phyloP scores from a whole-genome alignment of 2,797 vertebrate genomes.

The Amblyopsis hoosieri region DNA sequence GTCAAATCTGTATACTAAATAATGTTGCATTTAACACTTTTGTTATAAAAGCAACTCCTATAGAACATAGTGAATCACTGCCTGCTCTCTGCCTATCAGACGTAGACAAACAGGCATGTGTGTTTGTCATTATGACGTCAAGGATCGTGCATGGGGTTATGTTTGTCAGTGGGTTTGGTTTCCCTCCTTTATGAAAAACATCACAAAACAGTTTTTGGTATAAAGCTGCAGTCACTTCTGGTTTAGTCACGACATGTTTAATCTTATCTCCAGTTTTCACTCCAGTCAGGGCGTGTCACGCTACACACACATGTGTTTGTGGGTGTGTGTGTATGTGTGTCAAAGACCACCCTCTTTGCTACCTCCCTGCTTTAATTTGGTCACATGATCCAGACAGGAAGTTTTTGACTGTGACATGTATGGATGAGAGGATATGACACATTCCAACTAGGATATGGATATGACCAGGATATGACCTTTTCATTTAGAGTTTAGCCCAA shows the following conservation, averaged over 20 bases:
- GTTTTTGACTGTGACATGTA: slow-evolving; percentile 31
- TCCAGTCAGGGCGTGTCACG: slow-evolving; percentile 31
- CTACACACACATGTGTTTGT: background rate
- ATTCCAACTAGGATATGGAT: no score
- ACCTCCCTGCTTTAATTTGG: slow-evolving; percentile 17
- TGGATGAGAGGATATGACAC: slow-evolving; percentile 17
- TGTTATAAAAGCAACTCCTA: no score
- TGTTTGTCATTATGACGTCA: slow-evolving; percentile 35
- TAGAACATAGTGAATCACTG: background rate
- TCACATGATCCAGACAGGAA: slow-evolving; percentile 42
- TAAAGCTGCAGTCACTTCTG: slow-evolving; percentile 9
- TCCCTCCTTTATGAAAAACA: slow-evolving; percentile 63
- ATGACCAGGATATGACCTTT: no score
- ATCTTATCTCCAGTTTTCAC: slow-evolving; percentile 51
- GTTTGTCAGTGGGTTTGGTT: slow-evolving; percentile 72
- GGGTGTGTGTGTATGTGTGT: slow-evolving; percentile 13
- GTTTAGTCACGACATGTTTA: slow-evolving; percentile 13
- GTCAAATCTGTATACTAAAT: no score
- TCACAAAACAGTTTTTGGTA: slow-evolving; percentile 67
- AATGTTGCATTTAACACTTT: no score
- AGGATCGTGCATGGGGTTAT: slow-evolving; percentile 55
- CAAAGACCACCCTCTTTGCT: slow-evolving; percentile 9
- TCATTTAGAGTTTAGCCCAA: no score
- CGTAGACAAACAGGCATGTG: background rate
- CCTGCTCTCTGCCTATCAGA: background rate